Evolutionary conservation across 2,797 vertebrate species (phyloP).

Genomic region (Threskiornis aethiopicus): DNA sequence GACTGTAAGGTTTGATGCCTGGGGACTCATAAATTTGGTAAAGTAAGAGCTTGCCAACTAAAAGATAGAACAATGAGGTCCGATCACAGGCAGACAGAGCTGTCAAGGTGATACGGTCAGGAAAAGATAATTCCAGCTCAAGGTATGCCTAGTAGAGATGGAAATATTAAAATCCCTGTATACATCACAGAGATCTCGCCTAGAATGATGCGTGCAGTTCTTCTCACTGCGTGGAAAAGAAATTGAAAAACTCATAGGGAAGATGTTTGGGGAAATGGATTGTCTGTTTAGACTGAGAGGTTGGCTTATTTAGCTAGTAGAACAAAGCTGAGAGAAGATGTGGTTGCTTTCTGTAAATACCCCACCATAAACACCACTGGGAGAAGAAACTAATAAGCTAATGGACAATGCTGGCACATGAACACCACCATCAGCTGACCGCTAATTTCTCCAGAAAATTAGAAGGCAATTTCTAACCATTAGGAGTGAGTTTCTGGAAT

Average conservation of each 20-base stretch:
- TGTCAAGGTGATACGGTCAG: not conserved
- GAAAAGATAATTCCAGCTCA: not conserved
- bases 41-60: not conserved
- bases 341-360: slow-evolving; percentile 27
- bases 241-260: not conserved
- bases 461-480: slow-evolving; percentile 29
- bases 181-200: not conserved
- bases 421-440: not conserved
- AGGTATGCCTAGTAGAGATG: not conserved
- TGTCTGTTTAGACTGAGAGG: not conserved
- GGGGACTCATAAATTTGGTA: not conserved
- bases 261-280: not conserved
- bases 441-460: slow-evolving; percentile 25
- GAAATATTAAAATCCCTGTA: not conserved
- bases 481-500: slow-evolving; percentile 39
- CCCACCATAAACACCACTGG: not conserved
- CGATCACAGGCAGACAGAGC: not conserved
- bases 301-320: not conserved
- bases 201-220: not conserved
- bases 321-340: not conserved
- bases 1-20: not conserved
- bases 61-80: not conserved
- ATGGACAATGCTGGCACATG: slow-evolving; percentile 31
- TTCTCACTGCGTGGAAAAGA: not conserved
- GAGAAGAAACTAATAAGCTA: slow-evolving; percentile 36